phyloP scores from a whole-genome alignment of 2,113 vertebrate genomes.

The Sebastes fasciatus region DNA sequence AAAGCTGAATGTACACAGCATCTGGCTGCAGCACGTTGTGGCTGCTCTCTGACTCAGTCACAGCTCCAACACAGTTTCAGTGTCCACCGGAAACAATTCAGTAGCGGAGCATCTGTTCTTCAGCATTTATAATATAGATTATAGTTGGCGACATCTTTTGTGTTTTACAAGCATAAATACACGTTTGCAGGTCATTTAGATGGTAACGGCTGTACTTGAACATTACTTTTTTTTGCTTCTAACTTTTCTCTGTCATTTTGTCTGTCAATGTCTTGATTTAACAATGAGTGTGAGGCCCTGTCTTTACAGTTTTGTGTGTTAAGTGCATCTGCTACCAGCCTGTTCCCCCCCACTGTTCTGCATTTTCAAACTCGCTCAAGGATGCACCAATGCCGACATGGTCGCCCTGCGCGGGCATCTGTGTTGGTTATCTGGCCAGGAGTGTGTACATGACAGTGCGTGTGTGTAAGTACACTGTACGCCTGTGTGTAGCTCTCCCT shows the following conservation, averaged over 20 bases:
- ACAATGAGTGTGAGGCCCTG: background rate
- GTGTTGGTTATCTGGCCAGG: constrained; percentile 47
- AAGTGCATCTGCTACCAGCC: background rate
- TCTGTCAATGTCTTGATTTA: too few species aligned
- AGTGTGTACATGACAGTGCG: constrained; percentile 28
- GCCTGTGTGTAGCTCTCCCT: constrained; percentile 2
- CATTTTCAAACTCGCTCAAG: constrained; percentile 41
- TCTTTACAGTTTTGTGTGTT: constrained; percentile 1
- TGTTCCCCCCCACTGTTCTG: background rate
- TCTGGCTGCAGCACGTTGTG: too few species aligned
- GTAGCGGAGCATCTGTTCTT: background rate
- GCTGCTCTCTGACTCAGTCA: too few species aligned
- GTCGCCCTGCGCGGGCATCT: constrained; percentile 54
- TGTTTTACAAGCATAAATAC: background rate
- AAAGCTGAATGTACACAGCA: background rate
- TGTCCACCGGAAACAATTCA: too few species aligned
- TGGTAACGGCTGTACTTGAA: too few species aligned
- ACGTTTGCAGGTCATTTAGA: too few species aligned
- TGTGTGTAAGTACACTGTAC: constrained; percentile 12
- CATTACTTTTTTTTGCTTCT: too few species aligned
- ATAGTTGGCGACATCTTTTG: background rate
- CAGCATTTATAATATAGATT: background rate
- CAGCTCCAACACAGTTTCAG: too few species aligned
- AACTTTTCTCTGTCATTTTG: too few species aligned
- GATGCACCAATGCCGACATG: constrained; percentile 55